These are phyloP conservation scores for Nycteola revayana DNA, from an alignment of 2,888 invertebrate genomes.

Conservation along the genomic window DNA sequence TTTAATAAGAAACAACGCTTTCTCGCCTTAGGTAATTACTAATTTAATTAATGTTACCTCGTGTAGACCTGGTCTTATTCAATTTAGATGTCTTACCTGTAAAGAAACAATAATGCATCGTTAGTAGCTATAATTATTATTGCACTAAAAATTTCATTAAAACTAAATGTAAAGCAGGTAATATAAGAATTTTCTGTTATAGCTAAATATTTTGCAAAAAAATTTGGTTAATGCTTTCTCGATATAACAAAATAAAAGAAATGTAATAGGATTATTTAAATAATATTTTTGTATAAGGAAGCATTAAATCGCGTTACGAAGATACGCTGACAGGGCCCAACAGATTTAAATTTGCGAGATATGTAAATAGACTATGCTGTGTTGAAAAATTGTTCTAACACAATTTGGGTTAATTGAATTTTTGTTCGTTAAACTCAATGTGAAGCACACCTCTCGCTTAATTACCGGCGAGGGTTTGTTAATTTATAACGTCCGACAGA, in stretches of 20 bases:
- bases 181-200: too few relatives aligned
- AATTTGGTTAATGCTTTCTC: too few relatives aligned
- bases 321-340: slow-evolving; percentile 36
- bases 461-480: slow-evolving; percentile 75
- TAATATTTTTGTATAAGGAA: slow-evolving; percentile 39
- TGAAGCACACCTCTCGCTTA: slow-evolving; percentile 72
- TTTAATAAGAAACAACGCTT: slow-evolving; percentile 32
- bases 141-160: too few relatives aligned
- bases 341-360: slow-evolving; percentile 57
- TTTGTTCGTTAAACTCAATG: slow-evolving; percentile 70
- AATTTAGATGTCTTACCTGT: slow-evolving; percentile 38
- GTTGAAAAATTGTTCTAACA: slow-evolving; percentile 62
- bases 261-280: slow-evolving; percentile 37
- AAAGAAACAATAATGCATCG: slow-evolving; percentile 27
- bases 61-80: slow-evolving; percentile 6
- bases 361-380: slow-evolving; percentile 55
- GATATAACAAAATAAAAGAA: too few relatives aligned
- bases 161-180: too few relatives aligned
- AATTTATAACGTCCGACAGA: slow-evolving; percentile 75
- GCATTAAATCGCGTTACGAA: slow-evolving; percentile 31
- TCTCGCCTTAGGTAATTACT: slow-evolving; percentile 15
- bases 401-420: slow-evolving; percentile 76
- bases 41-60: slow-evolving; percentile 36
- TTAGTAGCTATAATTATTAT: slow-evolving; percentile 3
- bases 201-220: too few relatives aligned